Evolutionary conservation across 2,113 vertebrate genomes (phyloP).

Genomic region (Etheostoma spectabile): DNA sequence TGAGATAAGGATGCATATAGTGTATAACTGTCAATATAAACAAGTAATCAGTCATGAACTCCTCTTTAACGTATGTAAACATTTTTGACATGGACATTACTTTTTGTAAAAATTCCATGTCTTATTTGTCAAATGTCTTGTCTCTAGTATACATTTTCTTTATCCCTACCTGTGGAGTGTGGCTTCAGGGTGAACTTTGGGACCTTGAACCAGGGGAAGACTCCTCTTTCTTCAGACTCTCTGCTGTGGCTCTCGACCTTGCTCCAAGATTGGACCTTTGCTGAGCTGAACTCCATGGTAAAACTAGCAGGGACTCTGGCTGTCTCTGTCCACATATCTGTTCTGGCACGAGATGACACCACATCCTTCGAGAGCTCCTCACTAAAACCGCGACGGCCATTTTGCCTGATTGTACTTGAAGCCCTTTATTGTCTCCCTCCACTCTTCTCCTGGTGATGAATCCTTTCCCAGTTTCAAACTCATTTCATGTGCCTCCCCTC

Average conservation of each 20-base stretch:
- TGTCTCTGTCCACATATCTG: conserved; percentile 79
- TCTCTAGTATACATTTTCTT: not conserved
- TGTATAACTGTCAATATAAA: not conserved
- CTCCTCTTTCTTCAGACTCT: conserved; percentile 72
- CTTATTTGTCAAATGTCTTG: not conserved
- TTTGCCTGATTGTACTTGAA: conserved; percentile 71
- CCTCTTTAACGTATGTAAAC: not conserved
- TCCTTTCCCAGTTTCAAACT: conserved; percentile 64
- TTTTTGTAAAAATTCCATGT: not conserved
- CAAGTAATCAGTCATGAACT: not conserved
- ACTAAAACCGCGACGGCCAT: conserved; percentile 70
- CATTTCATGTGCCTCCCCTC: conserved; percentile 60
- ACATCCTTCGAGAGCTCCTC: conserved; percentile 65
- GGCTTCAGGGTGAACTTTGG: conserved; percentile 87
- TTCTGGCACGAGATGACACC: conserved; percentile 81
- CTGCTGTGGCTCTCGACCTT: conserved; percentile 45
- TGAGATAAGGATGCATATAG: no score
- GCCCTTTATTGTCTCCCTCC: conserved; percentile 35
- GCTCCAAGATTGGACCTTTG: conserved; percentile 66
- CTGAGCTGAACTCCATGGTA: conserved; percentile 72
- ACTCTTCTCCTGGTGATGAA: conserved; percentile 33
- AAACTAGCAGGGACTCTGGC: conserved; percentile 69
- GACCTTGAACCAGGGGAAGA: conserved; percentile 86
- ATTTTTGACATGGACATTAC: not conserved
- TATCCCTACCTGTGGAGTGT: conserved; percentile 77